Base-by-base conservation (phyloP, 1,140 invertebrate species). In the Drosophila repletoides region DNA sequence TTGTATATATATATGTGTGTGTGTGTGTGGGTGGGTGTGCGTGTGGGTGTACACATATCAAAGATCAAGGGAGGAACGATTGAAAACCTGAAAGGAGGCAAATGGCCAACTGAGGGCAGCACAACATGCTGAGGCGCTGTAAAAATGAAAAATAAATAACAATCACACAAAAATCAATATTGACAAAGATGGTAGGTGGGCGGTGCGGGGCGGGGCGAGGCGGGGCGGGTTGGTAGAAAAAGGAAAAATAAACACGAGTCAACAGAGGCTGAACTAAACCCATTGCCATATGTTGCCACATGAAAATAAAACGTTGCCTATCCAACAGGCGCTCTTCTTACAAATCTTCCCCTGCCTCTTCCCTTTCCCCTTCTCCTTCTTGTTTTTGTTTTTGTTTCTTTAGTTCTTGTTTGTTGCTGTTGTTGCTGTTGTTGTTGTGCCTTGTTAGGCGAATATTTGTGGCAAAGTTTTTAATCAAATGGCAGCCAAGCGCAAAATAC, bases 151-250 rank as follows among this genome's bases (percentile, higher is more conserved):
- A 81, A 81, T 81, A 81, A 81, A 81, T 81, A 81, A 81, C 76
- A 81, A 81, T 81, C 76, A 81, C 52, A 81, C 55, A 68, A 81
- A 81, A 81, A 81, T 81, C 76, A 81, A 81, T 81, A 81, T 81
- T 81, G 76, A 81, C 76, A 72, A 73, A 48, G 34, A 36, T 12
- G 38, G 51, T 51, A 45, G 24, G n/a, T n/a, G 17, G 31, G 31
- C 31, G 28, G 29, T 22, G 24, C 28, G 14, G n/a, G 29, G 12
- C 19, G 26, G 28, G 22, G 26, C 14, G n/a, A 12, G 17, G 10
- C 6, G 14, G 3, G 24, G 17, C 41, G 24, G 12, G 12, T 28
- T 15, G 33, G 21, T 24, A 36, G 14, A 31, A 61, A 71, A 60
- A 53, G 17, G 22, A 53, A 48, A 45, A 52, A 15, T 38, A 34